Evolutionary conservation across 2,113 vertebrate genomes (phyloP).

Genomic region (Trichomycterus rosablanca): DNA sequence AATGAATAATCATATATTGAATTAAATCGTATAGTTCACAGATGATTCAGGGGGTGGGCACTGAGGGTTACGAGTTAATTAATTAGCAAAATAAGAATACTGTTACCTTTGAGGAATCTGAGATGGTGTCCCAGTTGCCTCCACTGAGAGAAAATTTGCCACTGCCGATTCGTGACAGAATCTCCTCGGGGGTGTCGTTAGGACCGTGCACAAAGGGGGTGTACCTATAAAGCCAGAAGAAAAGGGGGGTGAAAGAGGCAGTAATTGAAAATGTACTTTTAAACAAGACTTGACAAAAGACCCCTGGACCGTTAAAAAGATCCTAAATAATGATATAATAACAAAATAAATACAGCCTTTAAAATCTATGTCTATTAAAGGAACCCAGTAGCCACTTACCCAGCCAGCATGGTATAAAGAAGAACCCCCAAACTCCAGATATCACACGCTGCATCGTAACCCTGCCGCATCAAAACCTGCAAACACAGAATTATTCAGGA

Average conservation of each 20-base stretch:
- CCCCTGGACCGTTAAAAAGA: neutral
- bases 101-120: conserved; percentile 92
- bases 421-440: conserved; percentile 76
- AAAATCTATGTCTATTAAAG: too few relatives aligned
- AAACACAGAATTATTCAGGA: conserved; percentile 3
- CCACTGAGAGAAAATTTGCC: conserved; percentile 92
- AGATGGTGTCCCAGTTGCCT: conserved; percentile 95
- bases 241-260: too few relatives aligned
- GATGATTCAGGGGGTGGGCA: too few relatives aligned
- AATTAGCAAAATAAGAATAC: too few relatives aligned
- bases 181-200: conserved; percentile 95
- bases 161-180: conserved; percentile 87
- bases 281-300: neutral
- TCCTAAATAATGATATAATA: too few relatives aligned
- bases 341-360: too few relatives aligned
- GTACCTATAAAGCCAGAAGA: conserved; percentile 71
- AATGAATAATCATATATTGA: too few relatives aligned
- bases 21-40: too few relatives aligned
- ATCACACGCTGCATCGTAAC: conserved; percentile 75
- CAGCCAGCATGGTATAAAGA: conserved; percentile 73
- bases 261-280: neutral
- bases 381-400: too few relatives aligned
- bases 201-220: conserved; percentile 94
- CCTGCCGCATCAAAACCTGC: conserved; percentile 75
- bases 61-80: too few relatives aligned